These are phyloP conservation scores for Myoxocephalus aenaeus DNA, from an alignment of 2,797 vertebrate species.

Conservation along the genomic window DNA sequence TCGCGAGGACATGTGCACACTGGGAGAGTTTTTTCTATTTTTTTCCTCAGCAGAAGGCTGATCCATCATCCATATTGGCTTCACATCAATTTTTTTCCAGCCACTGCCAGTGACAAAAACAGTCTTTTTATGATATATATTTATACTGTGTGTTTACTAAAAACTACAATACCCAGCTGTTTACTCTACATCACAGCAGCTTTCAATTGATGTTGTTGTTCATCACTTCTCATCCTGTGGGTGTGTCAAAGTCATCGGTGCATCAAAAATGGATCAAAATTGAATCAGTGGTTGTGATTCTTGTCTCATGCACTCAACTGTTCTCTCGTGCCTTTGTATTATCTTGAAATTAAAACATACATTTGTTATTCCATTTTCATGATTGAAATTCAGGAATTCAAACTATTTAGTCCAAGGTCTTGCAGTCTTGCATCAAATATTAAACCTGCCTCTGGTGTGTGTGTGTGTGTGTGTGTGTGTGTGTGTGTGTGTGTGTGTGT, in stretches of 20 bases:
- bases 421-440: slow-evolving; percentile 51
- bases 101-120: slow-evolving; percentile 8
- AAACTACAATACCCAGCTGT: not conserved
- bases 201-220: not conserved
- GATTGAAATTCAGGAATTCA: slow-evolving; percentile 51
- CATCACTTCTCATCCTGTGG: not conserved
- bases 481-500: slow-evolving; percentile 11
- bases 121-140: not conserved
- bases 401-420: slow-evolving; percentile 58
- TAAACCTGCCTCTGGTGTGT: slow-evolving; percentile 44
- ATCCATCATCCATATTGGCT: slow-evolving; percentile 42
- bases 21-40: not conserved
- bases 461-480: slow-evolving; percentile 30
- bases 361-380: slow-evolving; percentile 62
- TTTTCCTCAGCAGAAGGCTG: slow-evolving; percentile 22
- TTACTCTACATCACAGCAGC: not conserved
- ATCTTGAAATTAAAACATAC: slow-evolving; percentile 23
- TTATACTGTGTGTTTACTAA: not conserved
- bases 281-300: slow-evolving; percentile 11
- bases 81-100: slow-evolving; percentile 32
- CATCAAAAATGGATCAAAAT: not conserved
- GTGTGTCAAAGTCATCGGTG: not conserved
- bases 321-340: slow-evolving; percentile 18
- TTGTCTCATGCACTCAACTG: not conserved
- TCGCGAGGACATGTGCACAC: slow-evolving; percentile 7